Base-by-base conservation (phyloP, 2,888 invertebrate genomes). In the Acleris holmiana region DNA sequence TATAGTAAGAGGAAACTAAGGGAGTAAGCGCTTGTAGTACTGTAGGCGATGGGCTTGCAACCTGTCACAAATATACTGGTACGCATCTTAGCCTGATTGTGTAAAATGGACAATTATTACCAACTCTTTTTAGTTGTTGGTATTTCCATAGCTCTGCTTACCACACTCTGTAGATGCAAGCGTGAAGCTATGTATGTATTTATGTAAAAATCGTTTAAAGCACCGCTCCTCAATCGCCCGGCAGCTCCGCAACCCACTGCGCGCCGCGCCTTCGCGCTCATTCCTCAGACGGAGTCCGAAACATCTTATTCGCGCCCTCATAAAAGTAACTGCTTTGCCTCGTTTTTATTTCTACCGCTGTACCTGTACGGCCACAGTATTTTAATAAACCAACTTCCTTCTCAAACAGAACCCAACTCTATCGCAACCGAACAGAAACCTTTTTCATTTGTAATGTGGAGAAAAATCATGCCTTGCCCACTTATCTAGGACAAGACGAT, bases 271-370 rank as follows among this genome's bases (percentile, higher is more conserved):
- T 75, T 68, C 63, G 62, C 76, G 76, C 85, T 86, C 91, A 91
- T 92, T 90, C 89, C 85, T 89, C 83, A 88, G 88, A 86, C 86
- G 83, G 84, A 88, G 88, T 91, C 89, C 89, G 87, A 91, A 91
- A 91, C 91, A 91, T 91, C 91, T 92, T 92, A 91, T 92, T 92
- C 92, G 89, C 92, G 92, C 91, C 90, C 92, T 91, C 92, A 91
- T 92, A 92, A 91, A 92, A 91, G 92, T 91, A 91, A 92, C 92
- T 91, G 90, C 90, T 89, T 90, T 85, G 89, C 81, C 86, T 89
- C 89, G 89, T 91, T 91, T 92, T 91, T 91, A 91, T 92, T 90
- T 91, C 90, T 86, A 83, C 88, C 85, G 84, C 86, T 86, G 83
- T 91, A 91, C 91, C 91, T 91, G 91, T 85, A 89, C 90, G 88